Evolutionary conservation across 2,113 vertebrate species (phyloP).

Genomic region (Syngnathus typhle): DNA sequence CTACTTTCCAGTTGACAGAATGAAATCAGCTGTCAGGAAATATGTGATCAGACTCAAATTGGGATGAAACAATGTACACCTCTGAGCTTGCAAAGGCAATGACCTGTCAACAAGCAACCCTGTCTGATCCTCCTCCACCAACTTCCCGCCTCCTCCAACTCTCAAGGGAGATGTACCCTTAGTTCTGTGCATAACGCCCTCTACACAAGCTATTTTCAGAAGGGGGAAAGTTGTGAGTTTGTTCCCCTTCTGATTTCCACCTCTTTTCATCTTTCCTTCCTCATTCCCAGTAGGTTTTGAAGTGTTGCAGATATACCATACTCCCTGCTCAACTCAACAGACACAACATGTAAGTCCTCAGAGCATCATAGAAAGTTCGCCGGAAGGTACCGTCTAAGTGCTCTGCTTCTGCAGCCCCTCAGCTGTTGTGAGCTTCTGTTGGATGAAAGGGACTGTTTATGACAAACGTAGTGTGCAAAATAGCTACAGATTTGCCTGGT

Average conservation of each 20-base stretch:
- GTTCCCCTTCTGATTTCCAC: conserved; percentile 46
- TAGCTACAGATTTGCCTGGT: conserved; percentile 1
- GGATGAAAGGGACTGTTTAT: conserved; percentile 42
- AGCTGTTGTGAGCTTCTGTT: conserved; percentile 24
- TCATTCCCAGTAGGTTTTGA: conserved; percentile 34
- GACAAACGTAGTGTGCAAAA: conserved; percentile 8
- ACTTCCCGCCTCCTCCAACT: conserved; percentile 23
- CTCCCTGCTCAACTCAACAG: conserved; percentile 46
- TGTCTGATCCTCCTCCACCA: conserved; percentile 37
- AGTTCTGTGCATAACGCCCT: conserved; percentile 52
- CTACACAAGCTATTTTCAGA: conserved; percentile 53
- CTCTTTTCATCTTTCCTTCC: conserved; percentile 50
- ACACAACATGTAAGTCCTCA: conserved; percentile 41
- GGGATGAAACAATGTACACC: conserved; percentile 39
- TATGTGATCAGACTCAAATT: conserved; percentile 43
- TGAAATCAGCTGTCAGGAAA: conserved; percentile 23
- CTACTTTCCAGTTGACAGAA: conserved; percentile 23
- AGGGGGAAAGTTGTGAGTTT: conserved; percentile 40
- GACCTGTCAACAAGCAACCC: conserved; percentile 47
- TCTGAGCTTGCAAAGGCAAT: conserved; percentile 36
- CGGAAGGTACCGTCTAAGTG: conserved; percentile 31
- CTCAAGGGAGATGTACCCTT: conserved; percentile 35
- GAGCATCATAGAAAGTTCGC: conserved; percentile 44
- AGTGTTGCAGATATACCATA: conserved; percentile 47
- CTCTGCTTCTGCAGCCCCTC: conserved; percentile 21